These are phyloP conservation scores for Hydrolagus colliei DNA, from an alignment of 2,797 vertebrate species.

Conservation along the genomic window DNA sequence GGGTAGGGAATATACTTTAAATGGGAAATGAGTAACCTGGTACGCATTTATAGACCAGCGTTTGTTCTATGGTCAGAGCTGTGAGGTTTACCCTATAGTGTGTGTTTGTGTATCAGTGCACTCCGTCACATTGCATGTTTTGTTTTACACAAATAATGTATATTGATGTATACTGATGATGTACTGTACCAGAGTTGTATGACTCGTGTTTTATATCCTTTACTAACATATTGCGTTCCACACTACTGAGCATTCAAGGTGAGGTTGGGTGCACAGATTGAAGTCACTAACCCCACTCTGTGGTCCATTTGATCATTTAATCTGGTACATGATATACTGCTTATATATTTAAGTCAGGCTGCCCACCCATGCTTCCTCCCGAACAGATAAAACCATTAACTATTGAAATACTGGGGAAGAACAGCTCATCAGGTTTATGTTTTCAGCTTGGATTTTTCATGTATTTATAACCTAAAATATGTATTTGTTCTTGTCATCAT, in stretches of 20 bases:
- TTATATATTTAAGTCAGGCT: background rate
- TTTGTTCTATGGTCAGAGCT: no score
- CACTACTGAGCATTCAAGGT: background rate
- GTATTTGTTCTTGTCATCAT: background rate
- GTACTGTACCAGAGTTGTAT: background rate
- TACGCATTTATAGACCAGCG: no score
- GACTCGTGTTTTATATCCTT: background rate
- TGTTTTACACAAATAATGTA: no score
- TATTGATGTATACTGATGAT: no score
- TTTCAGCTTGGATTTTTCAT: background rate
- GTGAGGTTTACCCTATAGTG: no score
- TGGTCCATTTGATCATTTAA: background rate
- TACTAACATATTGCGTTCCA: background rate
- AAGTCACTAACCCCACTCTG: background rate
- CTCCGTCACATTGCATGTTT: no score
- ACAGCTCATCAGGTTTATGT: background rate
- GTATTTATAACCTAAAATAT: background rate
- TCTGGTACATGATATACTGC: no score
- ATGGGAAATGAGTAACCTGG: no score
- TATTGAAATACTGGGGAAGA: background rate
- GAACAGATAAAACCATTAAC: background rate
- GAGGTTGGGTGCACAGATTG: background rate
- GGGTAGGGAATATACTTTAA: no score
- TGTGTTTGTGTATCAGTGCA: no score
- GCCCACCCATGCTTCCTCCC: background rate